Evolutionary conservation across 2,797 vertebrate species (phyloP), one percentile per base, ranked within the genome.

Genomic region (Sebastes variabilis): DNA sequence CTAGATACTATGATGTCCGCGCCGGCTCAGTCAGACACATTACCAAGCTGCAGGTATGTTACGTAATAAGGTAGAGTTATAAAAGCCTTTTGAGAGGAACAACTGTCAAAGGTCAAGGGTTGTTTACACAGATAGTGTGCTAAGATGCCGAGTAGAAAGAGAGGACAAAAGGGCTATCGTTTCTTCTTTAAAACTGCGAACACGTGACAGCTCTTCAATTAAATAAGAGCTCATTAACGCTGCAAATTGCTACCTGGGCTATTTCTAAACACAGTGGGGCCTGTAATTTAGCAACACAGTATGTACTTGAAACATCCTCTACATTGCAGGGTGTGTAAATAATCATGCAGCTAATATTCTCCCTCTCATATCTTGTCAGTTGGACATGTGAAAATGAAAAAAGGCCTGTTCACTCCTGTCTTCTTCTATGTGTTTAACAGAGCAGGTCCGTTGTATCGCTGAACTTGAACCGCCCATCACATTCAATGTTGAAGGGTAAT

Each of bases 31-130:
- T 56, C 77, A 64, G 55, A 81, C 62, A 24, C 72, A 9, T 46
- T 30, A 81, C 77, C 52, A 72, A 69, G 71, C 77, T 30, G 59
- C 85, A 92, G 88, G 84, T 88, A 20, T 11, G 71, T 92, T 88
- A 87, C 1, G 11, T 72, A 92, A 90, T 22, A 52, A 32, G 80
- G 49, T 32, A 5, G 38, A 25, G 72, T 34, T 69, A 58, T 32
- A 8, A 82, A 73, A 83, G 75, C 49, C 72, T 66, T 79, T 24
- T 83, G 52, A 78, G 6, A 8, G 11, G 75, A 66, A 42, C 27
- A 66, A 22, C 30, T 42, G 49, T 61, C 60, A 30, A 25, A 66
- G 72, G 64, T 78, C 75, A 72, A 12, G 42, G 32, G 14, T 52
- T 69, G 67, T 79, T 75, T 70, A 29, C 8, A 29, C 29, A 29